Conservation (phyloP, 2,888 invertebrate genomes). For the Ichneumoninae sp. region DNA sequence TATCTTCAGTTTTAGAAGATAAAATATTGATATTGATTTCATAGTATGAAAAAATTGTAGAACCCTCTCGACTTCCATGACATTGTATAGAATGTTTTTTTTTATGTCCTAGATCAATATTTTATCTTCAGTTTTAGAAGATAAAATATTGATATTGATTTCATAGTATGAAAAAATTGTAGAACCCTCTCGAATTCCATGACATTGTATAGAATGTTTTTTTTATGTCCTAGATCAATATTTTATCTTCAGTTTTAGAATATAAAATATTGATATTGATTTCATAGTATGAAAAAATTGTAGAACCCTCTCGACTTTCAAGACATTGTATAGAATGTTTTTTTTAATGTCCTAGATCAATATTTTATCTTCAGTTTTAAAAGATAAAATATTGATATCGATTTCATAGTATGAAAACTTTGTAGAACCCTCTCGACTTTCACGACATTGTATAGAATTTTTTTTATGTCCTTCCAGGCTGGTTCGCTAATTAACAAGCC, state of each 20-base stretch:
- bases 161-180: too few species aligned
- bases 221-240: too few species aligned
- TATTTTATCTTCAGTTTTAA: too few species aligned
- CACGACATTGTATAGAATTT: neutral
- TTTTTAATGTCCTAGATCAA: conserved; percentile 19
- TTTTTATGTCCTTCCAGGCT: conserved; percentile 83
- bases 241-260: too few species aligned
- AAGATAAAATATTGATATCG: neutral
- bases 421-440: too few species aligned
- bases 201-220: too few species aligned
- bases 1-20: neutral
- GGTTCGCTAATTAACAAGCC: conserved; percentile 91
- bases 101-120: too few species aligned
- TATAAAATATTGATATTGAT: neutral
- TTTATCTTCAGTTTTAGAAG: too few species aligned
- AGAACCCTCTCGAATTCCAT: too few species aligned
- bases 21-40: neutral
- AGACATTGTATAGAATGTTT: neutral
- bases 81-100: too few species aligned
- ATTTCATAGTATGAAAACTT: neutral
- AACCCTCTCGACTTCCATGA: too few species aligned
- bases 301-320: neutral
- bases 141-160: too few species aligned
- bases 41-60: neutral
- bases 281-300: neutral